Conservation (phyloP, 1,140 invertebrate species). For the Oryzaephilus surinamensis region DNA sequence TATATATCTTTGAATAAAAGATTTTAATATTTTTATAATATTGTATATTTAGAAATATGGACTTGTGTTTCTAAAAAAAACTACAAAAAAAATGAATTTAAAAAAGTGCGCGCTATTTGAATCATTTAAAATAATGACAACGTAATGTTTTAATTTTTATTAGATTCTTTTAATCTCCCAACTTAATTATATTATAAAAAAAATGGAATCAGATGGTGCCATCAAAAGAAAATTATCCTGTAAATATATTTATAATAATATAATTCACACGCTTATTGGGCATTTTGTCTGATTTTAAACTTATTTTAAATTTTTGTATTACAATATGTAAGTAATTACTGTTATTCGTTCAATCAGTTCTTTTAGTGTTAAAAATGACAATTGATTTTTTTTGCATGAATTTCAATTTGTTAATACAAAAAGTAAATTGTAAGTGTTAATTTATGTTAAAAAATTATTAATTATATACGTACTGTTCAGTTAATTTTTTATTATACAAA, state of each 20-base stretch:
- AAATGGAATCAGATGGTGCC: constrained; percentile 33
- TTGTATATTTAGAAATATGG: constrained; percentile 7
- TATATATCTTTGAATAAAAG: constrained; percentile 13
- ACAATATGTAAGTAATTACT: constrained; percentile 2
- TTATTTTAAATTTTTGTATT: constrained; percentile 8
- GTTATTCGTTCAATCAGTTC: no score
- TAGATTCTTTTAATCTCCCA: constrained; percentile 6
- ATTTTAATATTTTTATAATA: constrained; percentile 12
- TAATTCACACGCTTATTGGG: constrained; percentile 20
- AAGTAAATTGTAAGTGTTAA: constrained; percentile 4
- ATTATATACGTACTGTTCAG: no score
- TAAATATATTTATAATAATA: constrained; percentile 23
- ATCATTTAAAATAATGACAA: not conserved
- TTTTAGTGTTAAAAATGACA: not conserved
- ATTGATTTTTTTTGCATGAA: no score
- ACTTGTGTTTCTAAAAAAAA: not conserved
- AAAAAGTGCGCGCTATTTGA: constrained; percentile 1
- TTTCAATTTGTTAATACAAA: not conserved
- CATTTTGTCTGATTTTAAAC: constrained; percentile 25
- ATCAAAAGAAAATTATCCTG: constrained; percentile 21
- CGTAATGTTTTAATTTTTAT: no score
- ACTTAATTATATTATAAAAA: constrained; percentile 9
- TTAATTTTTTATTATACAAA: no score
- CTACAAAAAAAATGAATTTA: not conserved
- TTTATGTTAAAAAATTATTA: no score